Evolutionary conservation across 2,113 vertebrate genomes (phyloP).

Genomic region (Epinephelus lanceolatus): DNA sequence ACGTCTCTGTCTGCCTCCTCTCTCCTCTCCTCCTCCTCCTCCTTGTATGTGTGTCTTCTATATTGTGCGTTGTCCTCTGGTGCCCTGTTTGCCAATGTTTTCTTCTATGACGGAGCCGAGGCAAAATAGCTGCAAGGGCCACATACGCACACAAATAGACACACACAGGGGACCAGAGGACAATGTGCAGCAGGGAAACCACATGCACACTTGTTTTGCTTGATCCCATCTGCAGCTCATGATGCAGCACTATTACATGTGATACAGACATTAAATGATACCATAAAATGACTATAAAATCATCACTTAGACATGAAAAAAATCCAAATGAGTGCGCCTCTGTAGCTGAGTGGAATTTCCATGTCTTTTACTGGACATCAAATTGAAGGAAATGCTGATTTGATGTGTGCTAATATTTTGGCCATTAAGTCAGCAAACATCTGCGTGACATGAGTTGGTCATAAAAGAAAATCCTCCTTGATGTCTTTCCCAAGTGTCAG

Average conservation of each 20-base stretch:
- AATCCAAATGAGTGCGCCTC: background rate
- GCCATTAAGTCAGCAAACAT: slow-evolving; percentile 31
- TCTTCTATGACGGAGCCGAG: slow-evolving; percentile 8
- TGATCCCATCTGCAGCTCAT: slow-evolving; percentile 8
- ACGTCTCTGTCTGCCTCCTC: slow-evolving; percentile 27
- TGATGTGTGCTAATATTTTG: slow-evolving; percentile 30
- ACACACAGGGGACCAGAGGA: slow-evolving; percentile 25
- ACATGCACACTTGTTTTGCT: background rate
- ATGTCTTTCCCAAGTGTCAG: slow-evolving; percentile 5
- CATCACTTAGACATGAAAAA: background rate
- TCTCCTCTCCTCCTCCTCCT: slow-evolving; percentile 40
- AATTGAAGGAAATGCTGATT: slow-evolving; percentile 19
- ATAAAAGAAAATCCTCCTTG: slow-evolving; percentile 16
- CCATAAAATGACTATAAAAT: slow-evolving; percentile 25
- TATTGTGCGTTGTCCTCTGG: slow-evolving; percentile 17
- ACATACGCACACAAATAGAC: slow-evolving; percentile 15
- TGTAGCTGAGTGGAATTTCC: background rate
- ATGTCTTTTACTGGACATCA: background rate
- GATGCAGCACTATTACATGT: background rate
- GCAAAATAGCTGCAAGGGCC: slow-evolving; percentile 37
- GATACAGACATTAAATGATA: slow-evolving; percentile 5
- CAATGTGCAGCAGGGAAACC: slow-evolving; percentile 23
- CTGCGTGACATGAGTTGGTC: slow-evolving; percentile 22
- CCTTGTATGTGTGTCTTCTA: background rate
- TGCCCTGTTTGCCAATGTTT: background rate